These are phyloP conservation scores for Sogatella furcifera DNA, from an alignment of 1,140 invertebrate genomes.

Conservation along the genomic window DNA sequence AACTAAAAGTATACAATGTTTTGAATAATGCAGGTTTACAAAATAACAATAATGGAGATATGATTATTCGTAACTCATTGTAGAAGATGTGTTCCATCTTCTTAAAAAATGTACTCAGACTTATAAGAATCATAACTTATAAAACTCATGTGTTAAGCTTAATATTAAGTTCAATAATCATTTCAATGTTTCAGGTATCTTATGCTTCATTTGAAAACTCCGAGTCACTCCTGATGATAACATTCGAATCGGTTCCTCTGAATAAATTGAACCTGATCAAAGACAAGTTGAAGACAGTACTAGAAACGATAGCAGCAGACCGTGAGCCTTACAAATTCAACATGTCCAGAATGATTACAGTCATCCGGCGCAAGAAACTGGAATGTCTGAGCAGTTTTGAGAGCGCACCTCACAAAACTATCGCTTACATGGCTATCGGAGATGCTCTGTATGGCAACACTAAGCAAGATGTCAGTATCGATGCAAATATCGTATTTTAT, in stretches of 20 bases:
- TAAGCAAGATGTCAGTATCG: constrained; percentile 55
- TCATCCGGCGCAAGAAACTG: constrained; percentile 60
- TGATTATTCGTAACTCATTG: too few species aligned
- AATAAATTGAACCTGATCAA: constrained; percentile 51
- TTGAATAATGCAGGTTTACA: too few species aligned
- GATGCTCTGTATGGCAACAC: constrained; percentile 71
- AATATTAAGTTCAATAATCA: too few species aligned
- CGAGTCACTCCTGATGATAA: constrained; percentile 52
- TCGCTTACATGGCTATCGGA: constrained; percentile 65
- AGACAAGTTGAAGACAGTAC: constrained; percentile 42
- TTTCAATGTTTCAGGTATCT: constrained; percentile 42
- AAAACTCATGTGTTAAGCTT: too few species aligned
- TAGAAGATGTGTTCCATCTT: too few species aligned
- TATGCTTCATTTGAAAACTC: constrained; percentile 62
- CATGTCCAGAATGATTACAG: constrained; percentile 57
- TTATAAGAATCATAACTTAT: too few species aligned
- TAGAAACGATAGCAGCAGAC: constrained; percentile 39
- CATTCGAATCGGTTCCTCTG: constrained; percentile 66
- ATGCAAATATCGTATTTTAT: too few species aligned
- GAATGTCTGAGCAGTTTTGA: constrained; percentile 62
- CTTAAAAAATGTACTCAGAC: too few species aligned
- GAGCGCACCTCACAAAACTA: constrained; percentile 58
- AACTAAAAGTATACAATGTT: too few species aligned
- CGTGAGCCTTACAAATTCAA: constrained; percentile 47
- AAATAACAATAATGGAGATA: too few species aligned